Base-by-base conservation (phyloP, 2,113 vertebrate species). In the Andinoacara biseriatus region DNA sequence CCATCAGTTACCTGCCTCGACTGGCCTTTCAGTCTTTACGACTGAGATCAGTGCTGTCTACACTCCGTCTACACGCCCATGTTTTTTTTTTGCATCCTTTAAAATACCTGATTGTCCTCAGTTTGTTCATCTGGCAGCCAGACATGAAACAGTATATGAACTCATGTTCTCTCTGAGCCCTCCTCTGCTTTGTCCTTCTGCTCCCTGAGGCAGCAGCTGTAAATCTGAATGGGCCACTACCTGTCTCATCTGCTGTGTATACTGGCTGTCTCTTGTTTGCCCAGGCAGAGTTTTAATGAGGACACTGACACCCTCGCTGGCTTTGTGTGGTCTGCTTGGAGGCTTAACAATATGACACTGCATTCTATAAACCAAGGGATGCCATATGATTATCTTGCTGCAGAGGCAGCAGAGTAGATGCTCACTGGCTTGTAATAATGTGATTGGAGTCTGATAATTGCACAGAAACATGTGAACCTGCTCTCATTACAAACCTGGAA, bases 241-340 rank as follows among this genome's bases (percentile, higher is more conserved):
- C 87, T 90, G 87, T 87, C 89, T 92, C 92, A 93, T 93, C 92
- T 90, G 67, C 75, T 87, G 87, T 87, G 84, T 86, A 76, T 83
- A 85, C 86, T 91, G 90, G 80, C 81, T 3, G 76, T 82, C 86
- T 88, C 88, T 92, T 86, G 84, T 89, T 90, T 87, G 81, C 85
- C 79, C 92, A 87, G 86, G 86, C 87, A 33, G 75, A 84, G 89
- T 83, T 92, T 93, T 91, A 92, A 93, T 84, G 90, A 93, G 90
- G 89, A 93, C 77, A 87, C 78, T 80, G 76, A 90, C 89, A 91
- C 89, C 76, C 78, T 87, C 9, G 5, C 67, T 62, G 76, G 62
- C 80, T 83, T 82, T 88, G 90, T 92, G 88, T 91, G 88, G 92
- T 90, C 89, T 63, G 24, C 79, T 87, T 5, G 4, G 65, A 82